Evolutionary conservation across 2,797 vertebrate species (phyloP).

Genomic region (Megalops cyprinoides): DNA sequence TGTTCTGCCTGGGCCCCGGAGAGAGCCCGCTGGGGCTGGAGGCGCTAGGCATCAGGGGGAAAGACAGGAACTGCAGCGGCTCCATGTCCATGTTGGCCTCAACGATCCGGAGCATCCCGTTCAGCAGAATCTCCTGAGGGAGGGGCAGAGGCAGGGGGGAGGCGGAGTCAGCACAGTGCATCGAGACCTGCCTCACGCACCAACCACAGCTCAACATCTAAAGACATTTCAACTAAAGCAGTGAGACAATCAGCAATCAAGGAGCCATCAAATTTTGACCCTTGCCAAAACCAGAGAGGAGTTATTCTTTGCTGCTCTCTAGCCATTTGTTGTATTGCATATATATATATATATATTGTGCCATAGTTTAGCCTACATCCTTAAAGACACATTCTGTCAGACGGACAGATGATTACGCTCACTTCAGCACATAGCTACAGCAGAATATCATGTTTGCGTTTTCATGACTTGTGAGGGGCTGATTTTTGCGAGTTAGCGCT

Average conservation of each 20-base stretch:
- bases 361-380: background rate
- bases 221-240: too few species aligned
- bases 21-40: constrained; percentile 48
- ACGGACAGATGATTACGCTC: background rate
- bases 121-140: constrained; percentile 86
- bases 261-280: background rate
- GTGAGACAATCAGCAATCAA: too few species aligned
- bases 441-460: background rate
- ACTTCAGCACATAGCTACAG: background rate
- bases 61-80: constrained; percentile 86
- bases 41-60: constrained; percentile 76
- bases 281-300: too few species aligned
- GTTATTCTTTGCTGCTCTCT: background rate
- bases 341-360: background rate
- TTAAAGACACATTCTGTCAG: background rate
- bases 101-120: constrained; percentile 86
- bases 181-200: background rate
- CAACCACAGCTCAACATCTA: background rate
- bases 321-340: background rate
- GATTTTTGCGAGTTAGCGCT: background rate
- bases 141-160: background rate
- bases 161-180: background rate
- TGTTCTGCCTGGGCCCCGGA: constrained; percentile 69
- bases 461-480: too few species aligned
- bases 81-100: constrained; percentile 79